Percentiles rank a stretch among this genome's conserved stretches.
Conservation (phyloP, 2,113 vertebrate species). For the Dicerorhinus sumatrensis region DNA sequence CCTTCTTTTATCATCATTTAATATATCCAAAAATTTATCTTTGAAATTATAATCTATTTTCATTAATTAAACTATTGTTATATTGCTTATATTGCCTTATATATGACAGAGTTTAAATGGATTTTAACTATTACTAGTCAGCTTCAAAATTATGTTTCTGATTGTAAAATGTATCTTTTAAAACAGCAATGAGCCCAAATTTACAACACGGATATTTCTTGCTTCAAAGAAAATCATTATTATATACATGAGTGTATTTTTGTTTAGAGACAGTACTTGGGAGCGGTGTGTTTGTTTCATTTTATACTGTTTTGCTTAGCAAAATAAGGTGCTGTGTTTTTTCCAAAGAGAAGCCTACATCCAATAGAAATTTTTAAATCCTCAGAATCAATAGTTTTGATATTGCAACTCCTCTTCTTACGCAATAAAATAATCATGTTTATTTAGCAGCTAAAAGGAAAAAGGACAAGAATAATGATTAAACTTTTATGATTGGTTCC, state of each 20-base stretch:
- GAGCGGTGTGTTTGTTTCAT: neutral
- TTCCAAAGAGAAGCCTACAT: neutral
- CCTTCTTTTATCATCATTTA: neutral
- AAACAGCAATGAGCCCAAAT: neutral
- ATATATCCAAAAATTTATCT: constrained; percentile 28
- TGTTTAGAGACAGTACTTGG: neutral
- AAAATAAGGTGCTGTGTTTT: neutral
- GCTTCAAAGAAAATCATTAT: neutral
- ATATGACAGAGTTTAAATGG: constrained; percentile 11
- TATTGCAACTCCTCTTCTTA: neutral
- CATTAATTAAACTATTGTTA: neutral
- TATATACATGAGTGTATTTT: neutral
- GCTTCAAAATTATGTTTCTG: constrained; percentile 33
- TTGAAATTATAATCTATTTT: constrained; percentile 34
- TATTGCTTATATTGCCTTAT: neutral
- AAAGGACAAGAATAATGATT: neutral
- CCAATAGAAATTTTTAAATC: neutral
- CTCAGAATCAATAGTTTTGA: neutral
- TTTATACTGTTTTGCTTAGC: neutral
- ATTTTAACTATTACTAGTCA: constrained; percentile 25
- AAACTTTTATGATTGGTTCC: neutral
- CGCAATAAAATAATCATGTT: neutral
- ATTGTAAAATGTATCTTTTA: neutral
- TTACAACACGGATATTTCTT: neutral
- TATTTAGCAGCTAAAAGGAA: neutral